phyloP scores from a whole-genome alignment of 2,888 invertebrate genomes.

The Thalpophila matura region DNA sequence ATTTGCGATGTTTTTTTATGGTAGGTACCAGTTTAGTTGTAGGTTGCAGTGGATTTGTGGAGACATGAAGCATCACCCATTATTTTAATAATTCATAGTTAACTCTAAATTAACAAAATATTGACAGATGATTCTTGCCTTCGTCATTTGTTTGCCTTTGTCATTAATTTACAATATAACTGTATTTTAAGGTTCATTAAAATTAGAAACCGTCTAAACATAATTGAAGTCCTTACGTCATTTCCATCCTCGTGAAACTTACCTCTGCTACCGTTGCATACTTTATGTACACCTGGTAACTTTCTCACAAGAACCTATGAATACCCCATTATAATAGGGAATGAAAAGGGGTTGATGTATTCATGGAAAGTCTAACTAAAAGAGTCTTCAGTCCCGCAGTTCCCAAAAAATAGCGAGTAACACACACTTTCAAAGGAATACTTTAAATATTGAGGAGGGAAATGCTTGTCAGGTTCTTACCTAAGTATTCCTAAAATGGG shows the following conservation, averaged over 20 bases:
- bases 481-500: neutral
- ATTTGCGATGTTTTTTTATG: no score
- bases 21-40: no score
- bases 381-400: constrained; percentile 46
- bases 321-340: constrained; percentile 70
- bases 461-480: neutral
- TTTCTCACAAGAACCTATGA: constrained; percentile 70
- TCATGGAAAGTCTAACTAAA: constrained; percentile 70
- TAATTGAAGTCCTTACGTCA: constrained; percentile 12
- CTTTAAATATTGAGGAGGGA: constrained; percentile 33
- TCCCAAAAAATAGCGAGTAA: constrained; percentile 51
- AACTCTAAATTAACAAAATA: no score
- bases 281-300: constrained; percentile 73
- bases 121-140: no score
- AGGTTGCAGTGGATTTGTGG: no score
- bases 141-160: no score
- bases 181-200: no score
- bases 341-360: constrained; percentile 69
- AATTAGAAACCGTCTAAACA: neutral
- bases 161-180: no score
- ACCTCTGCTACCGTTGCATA: constrained; percentile 70
- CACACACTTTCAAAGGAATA: constrained; percentile 22
- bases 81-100: no score
- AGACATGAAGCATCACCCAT: no score
- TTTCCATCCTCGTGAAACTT: constrained; percentile 52